Percentiles rank a stretch among this genome's conserved stretches.
Evolutionary conservation across 2,888 invertebrate species (phyloP).

Genomic region (Agriopis aurantiaria): DNA sequence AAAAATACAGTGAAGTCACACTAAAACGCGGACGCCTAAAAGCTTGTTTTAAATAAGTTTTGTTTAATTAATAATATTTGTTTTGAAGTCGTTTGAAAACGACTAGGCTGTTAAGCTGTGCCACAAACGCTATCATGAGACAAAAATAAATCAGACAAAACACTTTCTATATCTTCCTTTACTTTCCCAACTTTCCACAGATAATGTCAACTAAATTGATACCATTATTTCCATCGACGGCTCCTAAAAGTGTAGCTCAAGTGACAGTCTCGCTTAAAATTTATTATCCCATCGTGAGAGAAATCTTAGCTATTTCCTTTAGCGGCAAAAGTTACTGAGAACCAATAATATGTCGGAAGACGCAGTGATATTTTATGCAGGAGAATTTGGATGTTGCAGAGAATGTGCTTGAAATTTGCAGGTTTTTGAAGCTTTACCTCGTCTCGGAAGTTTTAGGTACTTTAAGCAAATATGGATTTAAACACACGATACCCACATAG

Average conservation of each 20-base stretch:
- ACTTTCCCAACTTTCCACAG: constrained; percentile 5
- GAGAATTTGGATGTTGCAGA: constrained; percentile 10
- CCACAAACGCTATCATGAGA: background rate
- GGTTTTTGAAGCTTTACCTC: background rate
- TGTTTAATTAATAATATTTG: too few relatives aligned
- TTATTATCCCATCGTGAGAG: constrained; percentile 63
- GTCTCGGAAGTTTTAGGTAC: background rate
- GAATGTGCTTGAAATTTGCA: background rate
- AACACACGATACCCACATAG: too few relatives aligned
- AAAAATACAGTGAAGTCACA: too few relatives aligned
- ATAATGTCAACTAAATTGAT: constrained; percentile 38
- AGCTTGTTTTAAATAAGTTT: too few relatives aligned
- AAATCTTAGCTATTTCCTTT: constrained; percentile 64
- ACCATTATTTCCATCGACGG: constrained; percentile 24
- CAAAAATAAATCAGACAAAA: background rate
- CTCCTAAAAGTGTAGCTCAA: constrained; percentile 41
- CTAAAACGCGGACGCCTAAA: too few relatives aligned
- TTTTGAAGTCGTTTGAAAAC: too few relatives aligned
- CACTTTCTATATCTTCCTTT: background rate
- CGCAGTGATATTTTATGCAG: constrained; percentile 13
- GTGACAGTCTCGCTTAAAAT: constrained; percentile 53
- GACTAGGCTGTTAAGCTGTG: too few relatives aligned
- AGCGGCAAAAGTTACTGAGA: constrained; percentile 25
- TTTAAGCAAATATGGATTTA: too few relatives aligned
- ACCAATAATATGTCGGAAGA: constrained; percentile 32